Conservation (phyloP, 2,888 invertebrate species). For the Hydrotaea diabolus region DNA sequence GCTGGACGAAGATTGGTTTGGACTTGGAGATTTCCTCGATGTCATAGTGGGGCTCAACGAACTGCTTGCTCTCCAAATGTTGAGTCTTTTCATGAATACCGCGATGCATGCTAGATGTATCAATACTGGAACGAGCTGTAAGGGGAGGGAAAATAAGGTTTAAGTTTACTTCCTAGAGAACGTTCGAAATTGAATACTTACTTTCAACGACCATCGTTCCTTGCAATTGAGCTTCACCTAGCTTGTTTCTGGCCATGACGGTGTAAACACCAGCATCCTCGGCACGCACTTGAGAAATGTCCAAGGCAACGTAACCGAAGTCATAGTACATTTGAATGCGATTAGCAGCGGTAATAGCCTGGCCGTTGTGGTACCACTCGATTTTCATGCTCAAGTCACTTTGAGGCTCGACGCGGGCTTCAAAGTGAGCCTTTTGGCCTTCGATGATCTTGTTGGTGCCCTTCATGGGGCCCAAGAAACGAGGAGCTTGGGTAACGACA, state of each 20-base stretch:
- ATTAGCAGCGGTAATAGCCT: slow-evolving; percentile 92
- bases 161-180: slow-evolving; percentile 10
- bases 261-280: slow-evolving; percentile 97
- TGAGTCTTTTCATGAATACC: slow-evolving; percentile 93
- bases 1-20: slow-evolving; percentile 96
- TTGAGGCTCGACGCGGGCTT: slow-evolving; percentile 96
- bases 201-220: slow-evolving; percentile 94
- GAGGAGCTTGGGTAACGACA: slow-evolving; percentile 89
- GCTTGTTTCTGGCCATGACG: slow-evolving; percentile 93
- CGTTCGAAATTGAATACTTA: slow-evolving; percentile 82
- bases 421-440: slow-evolving; percentile 96
- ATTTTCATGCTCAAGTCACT: slow-evolving; percentile 95
- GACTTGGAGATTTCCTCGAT: slow-evolving; percentile 96
- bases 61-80: slow-evolving; percentile 91
- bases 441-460: slow-evolving; percentile 96
- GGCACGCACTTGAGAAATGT: slow-evolving; percentile 94
- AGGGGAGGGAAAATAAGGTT: slow-evolving; percentile 68
- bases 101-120: slow-evolving; percentile 94
- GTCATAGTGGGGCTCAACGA: slow-evolving; percentile 92
- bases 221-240: slow-evolving; percentile 93
- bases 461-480: slow-evolving; percentile 93
- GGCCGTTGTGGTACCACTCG: slow-evolving; percentile 98
- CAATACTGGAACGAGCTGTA: slow-evolving; percentile 92
- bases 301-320: slow-evolving; percentile 97
- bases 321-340: slow-evolving; percentile 97